A percentile compares a stretch with the other conserved stretches of the same genome.
These are phyloP conservation scores for Ischnura elegans DNA, from an alignment of 2,888 invertebrate species.

Conservation along the genomic window DNA sequence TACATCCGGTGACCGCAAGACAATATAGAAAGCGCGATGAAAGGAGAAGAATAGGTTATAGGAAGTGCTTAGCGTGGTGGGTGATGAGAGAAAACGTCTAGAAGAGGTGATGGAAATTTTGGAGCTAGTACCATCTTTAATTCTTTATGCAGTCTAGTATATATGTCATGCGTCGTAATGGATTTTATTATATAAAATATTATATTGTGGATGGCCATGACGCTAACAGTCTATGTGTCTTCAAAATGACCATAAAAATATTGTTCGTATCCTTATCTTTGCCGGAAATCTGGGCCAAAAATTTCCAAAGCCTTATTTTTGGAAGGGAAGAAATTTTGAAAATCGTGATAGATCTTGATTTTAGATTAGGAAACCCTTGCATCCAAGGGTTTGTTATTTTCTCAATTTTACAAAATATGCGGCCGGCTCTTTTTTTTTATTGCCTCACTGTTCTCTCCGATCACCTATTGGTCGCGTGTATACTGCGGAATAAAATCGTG, in stretches of 20 bases:
- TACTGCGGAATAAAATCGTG: neutral
- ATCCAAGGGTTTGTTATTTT: conserved; percentile 3
- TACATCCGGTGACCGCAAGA: too few relatives aligned
- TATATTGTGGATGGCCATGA: too few relatives aligned
- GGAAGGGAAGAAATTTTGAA: neutral
- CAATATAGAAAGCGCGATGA: too few relatives aligned
- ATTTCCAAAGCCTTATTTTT: neutral
- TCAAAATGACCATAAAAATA: neutral
- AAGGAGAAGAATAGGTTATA: too few relatives aligned
- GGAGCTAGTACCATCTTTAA: too few relatives aligned
- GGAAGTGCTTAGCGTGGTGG: too few relatives aligned
- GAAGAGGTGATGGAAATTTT: too few relatives aligned
- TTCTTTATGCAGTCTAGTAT: too few relatives aligned
- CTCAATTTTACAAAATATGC: conserved; percentile 11
- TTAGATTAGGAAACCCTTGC: neutral
- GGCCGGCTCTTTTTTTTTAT: neutral
- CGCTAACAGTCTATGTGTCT: neutral
- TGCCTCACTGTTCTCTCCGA: neutral
- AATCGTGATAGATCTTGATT: neutral
- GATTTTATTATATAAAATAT: too few relatives aligned
- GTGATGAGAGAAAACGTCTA: too few relatives aligned
- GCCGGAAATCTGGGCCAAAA: neutral
- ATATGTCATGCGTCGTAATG: too few relatives aligned
- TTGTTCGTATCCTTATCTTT: neutral
- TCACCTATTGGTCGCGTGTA: neutral